Evolutionary conservation across 2,888 invertebrate species (phyloP), one percentile per base, ranked within the genome.

Genomic region (Euplexia lucipara): DNA sequence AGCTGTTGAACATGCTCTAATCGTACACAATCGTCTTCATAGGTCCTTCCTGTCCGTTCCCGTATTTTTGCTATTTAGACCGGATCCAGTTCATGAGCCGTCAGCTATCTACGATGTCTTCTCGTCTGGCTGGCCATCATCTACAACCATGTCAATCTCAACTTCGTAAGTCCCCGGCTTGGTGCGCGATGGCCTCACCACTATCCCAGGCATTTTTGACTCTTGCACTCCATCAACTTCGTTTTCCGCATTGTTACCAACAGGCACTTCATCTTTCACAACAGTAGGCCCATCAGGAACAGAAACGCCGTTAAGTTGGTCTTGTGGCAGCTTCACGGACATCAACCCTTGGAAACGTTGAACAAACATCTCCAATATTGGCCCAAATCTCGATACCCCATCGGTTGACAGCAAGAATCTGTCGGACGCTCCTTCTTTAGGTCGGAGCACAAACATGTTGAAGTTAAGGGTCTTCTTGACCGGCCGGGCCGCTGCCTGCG

Each of bases 321-420:
- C 96, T 75, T 96, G 95, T 26, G 96, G 95, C 56, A 96, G 90
- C 80, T 96, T 96, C n/a, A 96, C 96, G 0, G 97, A 97, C 91
- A 97, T 96, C 78, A 96, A 95, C 0, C 96, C 96, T 89, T 97
- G 97, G 57, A 97, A 96, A 49, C 96, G 95, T 85, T 97, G 97
- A 7, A 97, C 96, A 42, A 97, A 87, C 77, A 96, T 96, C 84
- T 97, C 97, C 71, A 97, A 87, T 52, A 97, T 89, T 1, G 97
- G 96, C 7, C 97, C 97, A 85, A 97, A 96, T 83, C 96, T 94
- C 1, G 96, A 96, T 1, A 95, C 85, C 0, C 93, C 94, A 37
- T 94, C 92, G 0, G 93, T 92, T 1, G 92, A 85, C 14, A 91
- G 73, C 10, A 92, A 79, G 34, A 93, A 86, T 16, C 92, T 88